A percentile compares a stretch with the other conserved stretches of the same genome.
These are phyloP conservation scores for Brevimyrus niger DNA, from an alignment of 2,113 vertebrate genomes.

Conservation along the genomic window DNA sequence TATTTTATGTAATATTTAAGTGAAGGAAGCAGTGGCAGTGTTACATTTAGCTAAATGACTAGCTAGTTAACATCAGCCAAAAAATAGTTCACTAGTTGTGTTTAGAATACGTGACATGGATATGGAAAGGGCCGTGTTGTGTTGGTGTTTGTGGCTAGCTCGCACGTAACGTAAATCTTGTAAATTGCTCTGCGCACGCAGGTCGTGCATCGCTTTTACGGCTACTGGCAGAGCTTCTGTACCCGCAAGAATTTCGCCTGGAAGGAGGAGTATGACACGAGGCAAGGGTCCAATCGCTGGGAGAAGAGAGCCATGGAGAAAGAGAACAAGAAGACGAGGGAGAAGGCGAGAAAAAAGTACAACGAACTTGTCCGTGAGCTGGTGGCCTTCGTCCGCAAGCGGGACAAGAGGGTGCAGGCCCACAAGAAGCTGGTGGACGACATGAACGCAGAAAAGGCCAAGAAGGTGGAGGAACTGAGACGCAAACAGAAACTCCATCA, in stretches of 20 bases:
- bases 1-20: not conserved
- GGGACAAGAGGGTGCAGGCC: constrained; percentile 84
- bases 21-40: not conserved
- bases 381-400: constrained; percentile 84
- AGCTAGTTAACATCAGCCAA: not conserved
- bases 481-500: constrained; percentile 81
- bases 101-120: not conserved
- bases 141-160: not conserved
- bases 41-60: not conserved
- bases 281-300: constrained; percentile 92
- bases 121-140: not conserved
- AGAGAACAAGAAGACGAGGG: constrained; percentile 88
- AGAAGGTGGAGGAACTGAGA: constrained; percentile 75
- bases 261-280: constrained; percentile 92
- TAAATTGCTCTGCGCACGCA: constrained; percentile 33
- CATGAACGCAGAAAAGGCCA: constrained; percentile 83
- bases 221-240: constrained; percentile 96
- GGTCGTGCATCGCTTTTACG: constrained; percentile 92
- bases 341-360: constrained; percentile 82
- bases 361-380: constrained; percentile 83
- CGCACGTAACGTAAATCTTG: not conserved
- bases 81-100: not conserved
- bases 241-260: constrained; percentile 86
- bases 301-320: constrained; percentile 98
- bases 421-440: constrained; percentile 85